Evolutionary conservation across 2,113 vertebrate genomes (phyloP).

Genomic region (Arothron firmamentum): DNA sequence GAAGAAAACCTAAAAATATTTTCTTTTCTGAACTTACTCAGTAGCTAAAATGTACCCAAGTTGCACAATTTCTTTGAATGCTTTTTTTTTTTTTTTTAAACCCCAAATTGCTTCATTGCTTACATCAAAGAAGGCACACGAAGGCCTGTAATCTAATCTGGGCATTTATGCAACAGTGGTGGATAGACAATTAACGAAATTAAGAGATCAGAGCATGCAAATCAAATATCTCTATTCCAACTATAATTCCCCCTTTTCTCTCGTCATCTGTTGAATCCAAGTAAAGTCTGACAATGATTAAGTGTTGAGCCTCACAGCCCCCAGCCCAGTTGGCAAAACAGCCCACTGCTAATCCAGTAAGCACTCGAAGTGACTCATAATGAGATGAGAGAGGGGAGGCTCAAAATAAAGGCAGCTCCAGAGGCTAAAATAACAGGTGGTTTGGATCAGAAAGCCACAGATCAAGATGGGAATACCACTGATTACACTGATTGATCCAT

Average conservation of each 20-base stretch:
- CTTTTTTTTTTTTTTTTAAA: too few relatives aligned
- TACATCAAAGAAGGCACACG: neutral
- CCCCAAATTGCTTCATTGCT: too few relatives aligned
- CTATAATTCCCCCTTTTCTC: conserved; percentile 25
- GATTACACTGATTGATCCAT: too few relatives aligned
- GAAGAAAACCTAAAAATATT: too few relatives aligned
- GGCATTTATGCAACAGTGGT: neutral
- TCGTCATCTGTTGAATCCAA: conserved; percentile 46
- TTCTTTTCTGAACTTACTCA: too few relatives aligned
- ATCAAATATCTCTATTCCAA: conserved; percentile 26
- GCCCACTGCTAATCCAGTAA: conserved; percentile 57
- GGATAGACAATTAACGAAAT: conserved; percentile 8
- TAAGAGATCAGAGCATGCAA: conserved; percentile 28
- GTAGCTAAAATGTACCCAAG: too few relatives aligned
- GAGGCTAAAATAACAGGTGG: conserved; percentile 13
- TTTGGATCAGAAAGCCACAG: conserved; percentile 12
- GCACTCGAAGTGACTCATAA: conserved; percentile 49
- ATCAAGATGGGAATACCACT: neutral
- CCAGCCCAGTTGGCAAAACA: conserved; percentile 46
- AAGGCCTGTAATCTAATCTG: neutral
- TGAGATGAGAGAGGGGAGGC: conserved; percentile 41
- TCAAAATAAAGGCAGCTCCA: neutral
- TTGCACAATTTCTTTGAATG: too few relatives aligned
- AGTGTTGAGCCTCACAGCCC: conserved; percentile 49
- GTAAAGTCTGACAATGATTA: conserved; percentile 49